Conservation (phyloP, 1,140 invertebrate species). For the Drosophila ercepeae region DNA sequence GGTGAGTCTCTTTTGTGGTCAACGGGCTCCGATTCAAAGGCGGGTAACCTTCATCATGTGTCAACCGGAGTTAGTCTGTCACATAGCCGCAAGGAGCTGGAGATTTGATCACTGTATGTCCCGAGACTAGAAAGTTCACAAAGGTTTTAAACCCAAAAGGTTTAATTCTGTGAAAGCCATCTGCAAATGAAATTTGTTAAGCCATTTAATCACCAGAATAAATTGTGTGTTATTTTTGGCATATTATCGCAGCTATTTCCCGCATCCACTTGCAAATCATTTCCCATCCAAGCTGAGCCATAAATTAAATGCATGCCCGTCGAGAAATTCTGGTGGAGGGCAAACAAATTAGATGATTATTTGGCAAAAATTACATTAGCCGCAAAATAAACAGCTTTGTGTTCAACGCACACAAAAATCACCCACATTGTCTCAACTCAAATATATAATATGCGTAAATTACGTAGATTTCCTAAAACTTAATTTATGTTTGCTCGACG, state of each 20-base stretch:
- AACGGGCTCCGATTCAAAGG: conserved; percentile 38
- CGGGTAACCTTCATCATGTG: conserved; percentile 43
- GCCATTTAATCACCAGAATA: not conserved
- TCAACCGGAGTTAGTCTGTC: conserved; percentile 38
- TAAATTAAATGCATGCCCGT: conserved; percentile 43
- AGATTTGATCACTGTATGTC: not conserved
- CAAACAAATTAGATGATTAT: conserved; percentile 62
- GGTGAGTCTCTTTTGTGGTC: conserved; percentile 47
- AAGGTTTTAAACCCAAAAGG: conserved; percentile 6
- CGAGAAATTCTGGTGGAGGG: conserved; percentile 1
- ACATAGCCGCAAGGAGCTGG: conserved; percentile 15
- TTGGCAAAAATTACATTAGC: conserved; percentile 50
- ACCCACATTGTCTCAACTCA: conserved; percentile 37
- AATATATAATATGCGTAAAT: conserved; percentile 57
- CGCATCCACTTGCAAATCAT: conserved; percentile 38
- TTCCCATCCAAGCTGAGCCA: conserved; percentile 14
- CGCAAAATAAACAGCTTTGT: conserved; percentile 58
- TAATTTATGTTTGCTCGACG: conserved; percentile 57
- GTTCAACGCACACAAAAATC: conserved; percentile 5
- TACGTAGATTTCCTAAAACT: conserved; percentile 60
- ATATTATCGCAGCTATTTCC: not conserved
- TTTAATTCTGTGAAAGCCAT: conserved; percentile 6
- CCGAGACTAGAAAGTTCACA: not conserved
- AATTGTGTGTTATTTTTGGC: conserved; percentile 1
- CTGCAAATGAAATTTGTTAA: conserved; percentile 16